Percentiles rank a stretch among this genome's conserved stretches.
These are phyloP conservation scores for Sapayoa aenigma DNA, from an alignment of 2,113 vertebrate species.

Conservation along the genomic window DNA sequence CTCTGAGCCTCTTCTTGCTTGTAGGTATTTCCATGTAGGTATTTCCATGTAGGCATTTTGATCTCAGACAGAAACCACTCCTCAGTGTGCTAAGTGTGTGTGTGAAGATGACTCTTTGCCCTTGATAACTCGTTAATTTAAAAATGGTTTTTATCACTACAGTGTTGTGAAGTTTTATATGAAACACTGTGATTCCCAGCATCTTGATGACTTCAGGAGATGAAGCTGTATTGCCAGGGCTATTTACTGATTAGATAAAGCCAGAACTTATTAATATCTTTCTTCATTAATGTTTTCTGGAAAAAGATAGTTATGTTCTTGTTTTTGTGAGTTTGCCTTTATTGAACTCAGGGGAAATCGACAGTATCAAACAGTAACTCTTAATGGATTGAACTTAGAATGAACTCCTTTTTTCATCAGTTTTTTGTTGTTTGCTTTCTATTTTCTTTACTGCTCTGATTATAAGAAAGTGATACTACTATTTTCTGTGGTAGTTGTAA, in stretches of 20 bases:
- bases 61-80: background rate
- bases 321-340: background rate
- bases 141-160: background rate
- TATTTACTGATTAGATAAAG: background rate
- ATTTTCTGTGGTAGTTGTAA: background rate
- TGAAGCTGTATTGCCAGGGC: background rate
- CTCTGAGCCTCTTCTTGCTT: background rate
- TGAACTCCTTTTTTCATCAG: slow-evolving; percentile 23
- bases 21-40: background rate
- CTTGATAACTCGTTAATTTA: background rate
- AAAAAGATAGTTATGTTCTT: background rate
- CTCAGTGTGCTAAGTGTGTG: background rate
- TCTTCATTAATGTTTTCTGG: background rate
- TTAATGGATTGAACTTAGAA: slow-evolving; percentile 46
- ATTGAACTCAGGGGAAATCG: slow-evolving; percentile 50
- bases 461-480: background rate
- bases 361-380: background rate
- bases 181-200: background rate
- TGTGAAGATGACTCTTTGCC: background rate
- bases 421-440: slow-evolving; percentile 5
- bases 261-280: background rate
- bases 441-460: background rate
- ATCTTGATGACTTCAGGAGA: background rate
- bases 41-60: background rate
- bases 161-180: background rate